Conservation (phyloP, 2,113 vertebrate genomes). For the Nothocercus julius region DNA sequence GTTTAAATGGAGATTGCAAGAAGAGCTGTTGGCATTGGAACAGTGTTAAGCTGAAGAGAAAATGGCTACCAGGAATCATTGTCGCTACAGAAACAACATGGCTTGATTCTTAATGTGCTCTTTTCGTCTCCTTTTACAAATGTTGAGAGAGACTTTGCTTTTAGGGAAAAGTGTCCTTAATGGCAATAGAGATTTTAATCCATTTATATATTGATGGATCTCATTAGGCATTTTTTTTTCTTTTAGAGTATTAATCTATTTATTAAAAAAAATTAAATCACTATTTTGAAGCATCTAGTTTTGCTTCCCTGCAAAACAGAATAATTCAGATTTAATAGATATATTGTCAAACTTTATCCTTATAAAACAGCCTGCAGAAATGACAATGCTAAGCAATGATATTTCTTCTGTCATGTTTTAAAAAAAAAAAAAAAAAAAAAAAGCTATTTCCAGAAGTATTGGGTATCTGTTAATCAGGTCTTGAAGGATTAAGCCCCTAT, state of each 20-base stretch:
- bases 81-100: slow-evolving; percentile 60
- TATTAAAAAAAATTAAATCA: not conserved
- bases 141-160: not conserved
- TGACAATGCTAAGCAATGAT: not conserved
- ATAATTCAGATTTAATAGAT: not conserved
- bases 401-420: not conserved
- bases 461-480: not conserved
- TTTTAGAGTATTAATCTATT: not conserved
- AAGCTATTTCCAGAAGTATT: not conserved
- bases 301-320: not conserved
- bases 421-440: not conserved
- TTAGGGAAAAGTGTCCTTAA: not conserved
- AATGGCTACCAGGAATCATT: slow-evolving; percentile 63
- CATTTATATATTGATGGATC: not conserved
- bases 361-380: not conserved
- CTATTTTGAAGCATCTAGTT: not conserved
- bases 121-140: not conserved
- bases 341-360: not conserved
- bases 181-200: not conserved
- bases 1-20: slow-evolving; percentile 25
- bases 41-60: slow-evolving; percentile 53
- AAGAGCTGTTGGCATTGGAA: not conserved
- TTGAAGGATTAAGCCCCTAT: not conserved
- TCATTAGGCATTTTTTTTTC: not conserved
- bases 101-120: slow-evolving; percentile 37